These are phyloP conservation scores for Ichneumoninae sp. DNA, from an alignment of 2,888 invertebrate species.

Conservation along the genomic window DNA sequence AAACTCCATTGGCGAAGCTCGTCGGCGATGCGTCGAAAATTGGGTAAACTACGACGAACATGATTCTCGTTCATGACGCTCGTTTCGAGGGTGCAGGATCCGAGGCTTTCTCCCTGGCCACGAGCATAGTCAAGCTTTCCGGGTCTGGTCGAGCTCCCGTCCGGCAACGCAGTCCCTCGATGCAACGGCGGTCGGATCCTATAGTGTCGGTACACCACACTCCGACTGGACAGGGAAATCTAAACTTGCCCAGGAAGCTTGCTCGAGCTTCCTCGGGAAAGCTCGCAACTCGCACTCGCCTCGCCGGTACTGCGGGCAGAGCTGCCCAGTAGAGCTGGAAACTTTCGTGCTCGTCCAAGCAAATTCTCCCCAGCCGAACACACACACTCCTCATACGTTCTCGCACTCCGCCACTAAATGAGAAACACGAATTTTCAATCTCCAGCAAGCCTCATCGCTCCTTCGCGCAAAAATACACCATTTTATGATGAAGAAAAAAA, in stretches of 20 bases:
- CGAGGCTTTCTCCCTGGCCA: constrained; percentile 1
- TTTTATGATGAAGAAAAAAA: constrained; percentile 25
- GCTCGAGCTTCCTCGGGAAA: constrained; percentile 40
- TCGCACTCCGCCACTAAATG: constrained; percentile 1
- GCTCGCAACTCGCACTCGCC: constrained; percentile 21
- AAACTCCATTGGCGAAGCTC: neutral
- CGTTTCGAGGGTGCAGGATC: constrained; percentile 9
- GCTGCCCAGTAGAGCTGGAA: constrained; percentile 22
- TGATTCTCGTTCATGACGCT: constrained; percentile 9
- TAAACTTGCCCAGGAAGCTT: constrained; percentile 57
- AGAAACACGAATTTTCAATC: constrained; percentile 49
- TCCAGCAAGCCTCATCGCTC: neutral
- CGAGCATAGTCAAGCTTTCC: neutral
- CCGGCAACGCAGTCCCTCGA: constrained; percentile 11
- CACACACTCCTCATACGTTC: neutral
- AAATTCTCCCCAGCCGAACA: constrained; percentile 37
- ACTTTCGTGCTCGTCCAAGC: constrained; percentile 51
- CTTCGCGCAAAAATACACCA: neutral
- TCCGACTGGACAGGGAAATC: constrained; percentile 66
- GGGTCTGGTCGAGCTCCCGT: constrained; percentile 6
- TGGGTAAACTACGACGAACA: neutral
- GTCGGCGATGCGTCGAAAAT: neutral
- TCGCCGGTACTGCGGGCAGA: constrained; percentile 17
- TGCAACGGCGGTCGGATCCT: constrained; percentile 42
- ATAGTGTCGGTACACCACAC: constrained; percentile 62